A percentile compares a stretch with the other conserved stretches of the same genome.
phyloP scores from a whole-genome alignment of 2,113 vertebrate genomes.

The Coracopsis vasa region DNA sequence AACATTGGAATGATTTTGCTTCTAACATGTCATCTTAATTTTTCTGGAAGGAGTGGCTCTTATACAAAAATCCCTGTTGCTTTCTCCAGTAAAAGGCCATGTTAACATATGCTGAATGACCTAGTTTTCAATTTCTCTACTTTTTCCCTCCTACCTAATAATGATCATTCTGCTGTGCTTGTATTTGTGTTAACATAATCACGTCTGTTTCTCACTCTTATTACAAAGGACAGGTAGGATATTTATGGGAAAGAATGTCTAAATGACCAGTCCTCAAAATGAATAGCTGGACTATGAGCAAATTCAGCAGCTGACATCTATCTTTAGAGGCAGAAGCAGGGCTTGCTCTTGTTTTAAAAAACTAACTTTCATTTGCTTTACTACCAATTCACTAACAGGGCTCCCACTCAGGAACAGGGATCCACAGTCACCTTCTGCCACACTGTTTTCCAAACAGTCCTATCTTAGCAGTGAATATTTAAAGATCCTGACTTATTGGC shows the following conservation, averaged over 20 bases:
- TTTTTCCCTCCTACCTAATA: neutral
- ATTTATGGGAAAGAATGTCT: neutral
- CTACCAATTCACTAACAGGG: neutral
- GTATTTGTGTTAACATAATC: neutral
- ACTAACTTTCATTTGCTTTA: neutral
- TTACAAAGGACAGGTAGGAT: neutral
- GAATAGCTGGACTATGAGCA: neutral
- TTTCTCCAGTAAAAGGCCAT: neutral
- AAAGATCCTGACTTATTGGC: neutral
- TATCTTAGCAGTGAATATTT: neutral
- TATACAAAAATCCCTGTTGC: neutral
- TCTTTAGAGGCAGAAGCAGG: neutral
- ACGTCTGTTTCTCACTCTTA: neutral
- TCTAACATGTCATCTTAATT: neutral
- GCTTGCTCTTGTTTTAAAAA: neutral
- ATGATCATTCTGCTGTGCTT: neutral
- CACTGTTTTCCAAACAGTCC: neutral
- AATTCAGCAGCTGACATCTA: neutral
- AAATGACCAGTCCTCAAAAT: neutral
- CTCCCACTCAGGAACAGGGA: neutral
- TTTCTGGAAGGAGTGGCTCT: neutral
- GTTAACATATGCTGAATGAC: neutral
- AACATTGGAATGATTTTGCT: neutral
- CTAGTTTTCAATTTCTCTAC: constrained; percentile 5
- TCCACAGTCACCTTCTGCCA: neutral